phyloP scores from a whole-genome alignment of 2,888 invertebrate species.

The Serrognathus titanus region DNA sequence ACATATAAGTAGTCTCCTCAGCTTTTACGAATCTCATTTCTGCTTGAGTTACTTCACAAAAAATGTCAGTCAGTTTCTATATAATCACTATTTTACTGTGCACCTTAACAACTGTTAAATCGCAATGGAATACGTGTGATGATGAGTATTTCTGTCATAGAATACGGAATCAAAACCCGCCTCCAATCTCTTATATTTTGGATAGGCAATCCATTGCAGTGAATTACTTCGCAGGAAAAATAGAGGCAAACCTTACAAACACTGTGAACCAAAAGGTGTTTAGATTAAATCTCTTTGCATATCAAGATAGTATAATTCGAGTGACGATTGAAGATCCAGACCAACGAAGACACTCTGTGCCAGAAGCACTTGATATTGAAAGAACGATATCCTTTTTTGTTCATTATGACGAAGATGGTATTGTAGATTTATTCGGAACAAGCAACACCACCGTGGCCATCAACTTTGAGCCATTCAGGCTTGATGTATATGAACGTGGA shows the following conservation, averaged over 20 bases:
- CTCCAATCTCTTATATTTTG: too few relatives aligned
- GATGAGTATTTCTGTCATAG: slow-evolving; percentile 15
- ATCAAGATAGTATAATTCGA: slow-evolving; percentile 8
- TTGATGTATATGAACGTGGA: slow-evolving; percentile 69
- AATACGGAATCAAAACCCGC: slow-evolving; percentile 8
- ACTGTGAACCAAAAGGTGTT: not conserved
- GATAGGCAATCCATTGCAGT: too few relatives aligned
- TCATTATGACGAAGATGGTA: not conserved
- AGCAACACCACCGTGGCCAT: slow-evolving; percentile 30
- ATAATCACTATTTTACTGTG: not conserved
- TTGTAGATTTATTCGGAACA: too few relatives aligned
- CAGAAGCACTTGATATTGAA: slow-evolving; percentile 10
- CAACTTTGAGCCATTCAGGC: slow-evolving; percentile 64
- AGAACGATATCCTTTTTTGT: not conserved
- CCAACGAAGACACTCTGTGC: slow-evolving; percentile 9
- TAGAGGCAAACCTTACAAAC: not conserved
- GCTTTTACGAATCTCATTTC: too few relatives aligned
- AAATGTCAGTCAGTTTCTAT: not conserved
- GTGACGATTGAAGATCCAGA: slow-evolving; percentile 16
- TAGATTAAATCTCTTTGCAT: not conserved
- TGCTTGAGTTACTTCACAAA: too few relatives aligned
- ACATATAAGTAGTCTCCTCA: too few relatives aligned
- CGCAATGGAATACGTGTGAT: slow-evolving; percentile 15
- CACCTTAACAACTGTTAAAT: too few relatives aligned
- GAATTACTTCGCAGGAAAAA: too few relatives aligned